A percentile compares a stretch with the other conserved stretches of the same genome.
These are phyloP conservation scores for Paramacrobiotus metropolitanus DNA, from an alignment of 1,140 invertebrate species.

Conservation along the genomic window DNA sequence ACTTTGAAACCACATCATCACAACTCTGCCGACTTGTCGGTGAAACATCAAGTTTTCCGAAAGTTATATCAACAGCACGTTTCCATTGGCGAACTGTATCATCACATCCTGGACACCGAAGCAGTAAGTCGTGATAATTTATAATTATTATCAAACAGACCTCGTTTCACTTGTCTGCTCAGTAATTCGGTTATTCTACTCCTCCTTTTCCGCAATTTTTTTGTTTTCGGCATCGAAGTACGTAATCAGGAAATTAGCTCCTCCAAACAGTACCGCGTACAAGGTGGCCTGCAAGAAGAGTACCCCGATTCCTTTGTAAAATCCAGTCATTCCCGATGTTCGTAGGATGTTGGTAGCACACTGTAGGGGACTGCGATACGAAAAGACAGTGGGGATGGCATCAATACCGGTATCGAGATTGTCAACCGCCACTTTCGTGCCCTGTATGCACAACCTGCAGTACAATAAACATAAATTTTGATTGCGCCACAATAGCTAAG, in stretches of 20 bases:
- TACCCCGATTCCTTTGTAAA: not conserved
- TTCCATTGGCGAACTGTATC: too few species aligned
- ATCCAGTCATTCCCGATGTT: not conserved
- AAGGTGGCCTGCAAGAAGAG: not conserved
- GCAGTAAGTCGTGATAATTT: too few species aligned
- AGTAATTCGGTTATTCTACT: too few species aligned
- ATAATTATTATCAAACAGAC: too few species aligned
- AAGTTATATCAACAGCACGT: too few species aligned
- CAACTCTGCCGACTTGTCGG: too few species aligned
- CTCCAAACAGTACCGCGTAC: not conserved
- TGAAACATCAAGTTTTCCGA: too few species aligned
- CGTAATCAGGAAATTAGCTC: not conserved
- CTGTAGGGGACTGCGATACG: not conserved
- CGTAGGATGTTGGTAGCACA: not conserved
- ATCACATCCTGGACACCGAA: too few species aligned
- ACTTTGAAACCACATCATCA: too few species aligned
- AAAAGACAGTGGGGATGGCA: not conserved
- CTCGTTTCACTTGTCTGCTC: too few species aligned
- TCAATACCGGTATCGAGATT: not conserved
- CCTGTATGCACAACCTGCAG: not conserved
- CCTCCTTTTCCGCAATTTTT: not conserved
- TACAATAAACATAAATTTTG: not conserved
- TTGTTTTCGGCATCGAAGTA: not conserved
- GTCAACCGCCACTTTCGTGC: not conserved
- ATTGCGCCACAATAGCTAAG: too few species aligned